phyloP scores from a whole-genome alignment of 1,140 invertebrate species.

The Nasonia giraulti region DNA sequence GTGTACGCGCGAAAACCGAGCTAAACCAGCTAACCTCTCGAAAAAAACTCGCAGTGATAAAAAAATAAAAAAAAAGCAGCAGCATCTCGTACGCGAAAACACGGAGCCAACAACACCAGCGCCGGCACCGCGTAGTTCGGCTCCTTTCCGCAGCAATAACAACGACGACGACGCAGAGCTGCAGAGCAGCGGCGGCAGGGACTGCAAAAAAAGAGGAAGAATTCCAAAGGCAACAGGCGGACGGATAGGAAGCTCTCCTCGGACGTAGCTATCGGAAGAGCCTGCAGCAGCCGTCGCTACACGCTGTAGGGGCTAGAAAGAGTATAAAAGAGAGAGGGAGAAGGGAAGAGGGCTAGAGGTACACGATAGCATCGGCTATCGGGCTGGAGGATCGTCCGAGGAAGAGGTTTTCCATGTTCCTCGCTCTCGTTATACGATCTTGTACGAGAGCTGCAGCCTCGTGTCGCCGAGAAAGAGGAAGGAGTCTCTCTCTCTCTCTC shows the following conservation, averaged over 20 bases:
- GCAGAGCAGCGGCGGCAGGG: constrained; percentile 25
- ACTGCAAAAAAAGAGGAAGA: constrained; percentile 20
- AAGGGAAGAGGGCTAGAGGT: constrained; percentile 28
- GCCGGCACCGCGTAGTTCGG: background rate
- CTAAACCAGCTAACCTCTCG: background rate
- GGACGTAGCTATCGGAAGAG: constrained; percentile 27
- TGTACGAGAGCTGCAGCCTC: constrained; percentile 60
- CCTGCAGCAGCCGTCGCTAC: background rate
- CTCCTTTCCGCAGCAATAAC: background rate
- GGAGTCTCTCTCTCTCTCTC: constrained; percentile 50
- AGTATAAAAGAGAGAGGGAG: background rate
- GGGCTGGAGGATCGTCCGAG: constrained; percentile 68
- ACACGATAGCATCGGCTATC: constrained; percentile 72
- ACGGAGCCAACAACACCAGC: background rate
- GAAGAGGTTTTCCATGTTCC: constrained; percentile 74
- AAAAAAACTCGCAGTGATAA: background rate
- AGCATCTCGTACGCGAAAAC: constrained; percentile 4
- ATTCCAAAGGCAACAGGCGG: background rate
- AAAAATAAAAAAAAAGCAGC: constrained; percentile 7
- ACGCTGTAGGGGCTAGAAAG: too few species aligned
- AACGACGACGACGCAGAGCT: background rate
- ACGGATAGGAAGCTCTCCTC: constrained; percentile 11
- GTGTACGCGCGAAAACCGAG: background rate
- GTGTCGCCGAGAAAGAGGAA: constrained; percentile 53
- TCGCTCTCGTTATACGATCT: constrained; percentile 73